phyloP scores from a whole-genome alignment of 2,113 vertebrate genomes.

The Neopipo cinnamomea region DNA sequence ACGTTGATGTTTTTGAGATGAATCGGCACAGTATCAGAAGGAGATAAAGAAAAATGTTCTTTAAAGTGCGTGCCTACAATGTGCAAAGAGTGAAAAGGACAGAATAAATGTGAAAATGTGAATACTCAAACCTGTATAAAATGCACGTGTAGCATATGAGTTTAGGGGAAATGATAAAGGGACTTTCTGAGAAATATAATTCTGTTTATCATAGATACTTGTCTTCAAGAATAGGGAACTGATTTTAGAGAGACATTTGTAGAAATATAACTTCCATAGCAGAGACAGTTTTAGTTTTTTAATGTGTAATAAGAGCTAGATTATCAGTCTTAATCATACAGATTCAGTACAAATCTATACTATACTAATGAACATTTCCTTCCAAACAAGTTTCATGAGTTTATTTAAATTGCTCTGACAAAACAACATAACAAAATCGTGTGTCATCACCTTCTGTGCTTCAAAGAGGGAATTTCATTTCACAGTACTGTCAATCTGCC shows the following conservation, averaged over 20 bases:
- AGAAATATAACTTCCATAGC: neutral
- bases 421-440: accelerated
- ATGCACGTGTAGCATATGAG: neutral
- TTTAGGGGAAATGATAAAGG: neutral
- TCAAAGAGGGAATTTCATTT: neutral
- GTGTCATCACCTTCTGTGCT: neutral
- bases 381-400: neutral
- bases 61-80: neutral
- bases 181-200: neutral
- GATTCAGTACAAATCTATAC: neutral
- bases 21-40: neutral
- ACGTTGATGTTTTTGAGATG: neutral
- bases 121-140: neutral
- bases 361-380: neutral
- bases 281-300: neutral
- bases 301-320: neutral
- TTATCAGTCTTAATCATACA: neutral
- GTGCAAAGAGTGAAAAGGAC: neutral
- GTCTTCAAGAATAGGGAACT: neutral
- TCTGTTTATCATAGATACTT: neutral
- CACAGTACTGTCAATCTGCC: neutral
- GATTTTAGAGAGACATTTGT: neutral
- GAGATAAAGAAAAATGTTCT: neutral
- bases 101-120: neutral
- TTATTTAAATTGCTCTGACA: neutral